These are phyloP conservation scores for Osedax frankpressi DNA, from an alignment of 2,888 invertebrate genomes.

Conservation along the genomic window DNA sequence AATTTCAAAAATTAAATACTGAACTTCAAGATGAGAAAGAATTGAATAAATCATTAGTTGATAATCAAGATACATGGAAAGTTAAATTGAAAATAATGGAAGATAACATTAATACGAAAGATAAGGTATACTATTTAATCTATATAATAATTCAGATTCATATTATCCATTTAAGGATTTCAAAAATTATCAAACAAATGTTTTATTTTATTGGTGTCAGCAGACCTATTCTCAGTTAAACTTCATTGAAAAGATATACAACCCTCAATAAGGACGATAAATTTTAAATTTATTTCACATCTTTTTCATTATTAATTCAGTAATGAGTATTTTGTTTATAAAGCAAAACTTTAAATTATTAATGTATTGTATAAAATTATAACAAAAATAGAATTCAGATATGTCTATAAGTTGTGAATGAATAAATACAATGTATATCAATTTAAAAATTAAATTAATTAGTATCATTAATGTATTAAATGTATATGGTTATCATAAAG, in stretches of 20 bases:
- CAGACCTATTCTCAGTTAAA: slow-evolving; percentile 23
- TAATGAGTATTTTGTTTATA: too few relatives aligned
- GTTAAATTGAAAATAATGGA: neutral
- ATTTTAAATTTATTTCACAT: neutral
- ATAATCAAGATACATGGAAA: neutral
- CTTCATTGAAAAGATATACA: slow-evolving; percentile 23
- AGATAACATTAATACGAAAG: neutral
- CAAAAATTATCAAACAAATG: neutral
- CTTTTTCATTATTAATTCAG: too few relatives aligned
- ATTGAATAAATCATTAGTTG: neutral
- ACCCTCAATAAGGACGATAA: slow-evolving; percentile 23
- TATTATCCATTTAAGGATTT: neutral
- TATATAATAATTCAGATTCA: neutral
- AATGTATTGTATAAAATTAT: too few relatives aligned
- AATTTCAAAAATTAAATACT: neutral
- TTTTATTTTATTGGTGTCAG: slow-evolving; percentile 20
- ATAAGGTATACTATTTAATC: neutral
- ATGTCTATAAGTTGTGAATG: too few relatives aligned
- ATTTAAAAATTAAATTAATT: neutral
- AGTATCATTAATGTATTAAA: neutral
- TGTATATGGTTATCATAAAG: neutral
- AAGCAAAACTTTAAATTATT: too few relatives aligned
- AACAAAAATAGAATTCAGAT: too few relatives aligned
- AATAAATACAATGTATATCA: neutral
- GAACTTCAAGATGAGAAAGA: neutral